Base-by-base conservation (phyloP, 2,797 vertebrate genomes). In the Masticophis lateralis region DNA sequence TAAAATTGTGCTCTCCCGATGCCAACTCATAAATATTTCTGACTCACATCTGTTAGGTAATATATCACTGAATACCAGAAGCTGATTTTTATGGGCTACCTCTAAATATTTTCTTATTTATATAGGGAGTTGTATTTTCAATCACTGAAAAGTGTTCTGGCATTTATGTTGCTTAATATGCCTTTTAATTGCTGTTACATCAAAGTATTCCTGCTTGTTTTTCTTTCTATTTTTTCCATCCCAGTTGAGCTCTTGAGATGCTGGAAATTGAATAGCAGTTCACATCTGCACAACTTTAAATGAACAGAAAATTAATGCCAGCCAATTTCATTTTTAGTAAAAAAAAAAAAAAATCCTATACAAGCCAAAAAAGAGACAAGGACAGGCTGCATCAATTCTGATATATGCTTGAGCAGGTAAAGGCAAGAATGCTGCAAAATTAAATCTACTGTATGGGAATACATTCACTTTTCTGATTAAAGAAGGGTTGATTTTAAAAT, bases 401-500 rank as follows among this genome's bases (percentile, higher is more conserved):
- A 59, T 16, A 12, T 20, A 43, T 61, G 22, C 43, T 27, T 79
- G 12, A 90, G 53, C 14, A 57, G 22, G 20, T 25, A 43, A 55
- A 14, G 28, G 12, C 47, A 32, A 87, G 43, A 60, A n/a, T 63
- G 18, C 3, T 20, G 79, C 69, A 28, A 56, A 91, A 86, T 60
- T 56, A 61, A 91, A 47, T 43, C 16, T 27, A 51, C 3, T 20
- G 12, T 51, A 20, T 74, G 25, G 57, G 32, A 88, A 53, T 79
- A 57, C 56, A 79, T 83, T 91, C 79, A 74, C n/a, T 91, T 79
- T 91, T 91, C 9, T 91, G 90, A 83, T 91, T 27, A 90, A 74
- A 55, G 63, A 56, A 37, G 79, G 66, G 5, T 74, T 37, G 32
- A 74, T n/a, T 69, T 55, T 32, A 74, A 43, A 89, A 63, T 47